phyloP scores from a whole-genome alignment of 2,113 vertebrate genomes.

The Gymnorhina tibicen region DNA sequence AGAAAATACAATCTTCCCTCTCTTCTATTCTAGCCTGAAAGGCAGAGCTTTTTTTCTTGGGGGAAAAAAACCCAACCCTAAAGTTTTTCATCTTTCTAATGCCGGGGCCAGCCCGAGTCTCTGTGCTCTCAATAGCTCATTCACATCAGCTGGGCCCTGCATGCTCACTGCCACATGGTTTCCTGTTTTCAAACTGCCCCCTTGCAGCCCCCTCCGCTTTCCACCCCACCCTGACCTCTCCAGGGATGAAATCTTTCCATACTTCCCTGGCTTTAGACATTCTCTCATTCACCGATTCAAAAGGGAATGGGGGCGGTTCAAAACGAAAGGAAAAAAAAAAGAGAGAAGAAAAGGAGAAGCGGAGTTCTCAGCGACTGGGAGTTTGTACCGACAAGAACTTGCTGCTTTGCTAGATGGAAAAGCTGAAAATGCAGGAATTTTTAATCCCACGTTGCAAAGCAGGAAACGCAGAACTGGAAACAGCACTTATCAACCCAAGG shows the following conservation, averaged over 20 bases:
- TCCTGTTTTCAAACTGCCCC: slow-evolving; percentile 67
- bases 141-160: slow-evolving; percentile 52
- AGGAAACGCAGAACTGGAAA: background rate
- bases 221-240: slow-evolving; percentile 55
- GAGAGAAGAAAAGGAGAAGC: background rate
- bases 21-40: background rate
- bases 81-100: background rate
- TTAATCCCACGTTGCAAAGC: background rate
- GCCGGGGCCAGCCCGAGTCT: background rate
- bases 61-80: background rate
- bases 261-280: slow-evolving; percentile 40
- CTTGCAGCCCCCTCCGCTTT: slow-evolving; percentile 41
- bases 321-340: background rate
- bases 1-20: background rate
- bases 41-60: background rate
- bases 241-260: slow-evolving; percentile 54
- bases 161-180: slow-evolving; percentile 45
- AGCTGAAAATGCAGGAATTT: background rate
- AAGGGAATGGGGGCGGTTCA: background rate
- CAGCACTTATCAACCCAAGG: background rate
- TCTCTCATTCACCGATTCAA: slow-evolving; percentile 51
- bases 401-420: background rate
- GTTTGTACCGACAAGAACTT: background rate
- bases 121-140: slow-evolving; percentile 48
- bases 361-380: background rate